Evolutionary conservation across 2,113 vertebrate species (phyloP).

Genomic region (Nothocercus julius): DNA sequence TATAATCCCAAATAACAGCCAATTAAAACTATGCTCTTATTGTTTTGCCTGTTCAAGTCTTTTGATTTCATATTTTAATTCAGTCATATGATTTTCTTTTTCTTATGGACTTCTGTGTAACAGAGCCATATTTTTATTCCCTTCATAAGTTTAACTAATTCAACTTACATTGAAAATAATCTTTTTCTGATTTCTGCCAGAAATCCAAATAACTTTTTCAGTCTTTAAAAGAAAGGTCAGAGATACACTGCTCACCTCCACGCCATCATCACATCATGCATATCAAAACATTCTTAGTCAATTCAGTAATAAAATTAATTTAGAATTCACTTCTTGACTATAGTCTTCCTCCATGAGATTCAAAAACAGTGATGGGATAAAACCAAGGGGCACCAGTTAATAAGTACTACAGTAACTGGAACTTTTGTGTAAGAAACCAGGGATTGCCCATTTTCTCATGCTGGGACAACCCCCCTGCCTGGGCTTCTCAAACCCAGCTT

Average conservation of each 20-base stretch:
- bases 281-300: neutral
- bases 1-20: neutral
- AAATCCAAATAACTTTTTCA: neutral
- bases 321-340: neutral
- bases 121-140: neutral
- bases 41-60: neutral
- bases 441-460: neutral
- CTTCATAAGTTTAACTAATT: neutral
- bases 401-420: neutral
- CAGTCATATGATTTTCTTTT: neutral
- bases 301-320: neutral
- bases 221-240: neutral
- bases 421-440: neutral
- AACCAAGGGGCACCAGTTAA: neutral
- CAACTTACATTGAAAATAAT: neutral
- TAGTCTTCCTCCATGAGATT: neutral
- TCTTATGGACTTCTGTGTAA: neutral
- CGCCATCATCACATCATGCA: neutral
- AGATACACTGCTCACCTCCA: neutral
- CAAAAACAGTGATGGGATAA: neutral
- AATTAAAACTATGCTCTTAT: neutral
- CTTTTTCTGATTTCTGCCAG: neutral
- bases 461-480: neutral
- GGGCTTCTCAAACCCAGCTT: neutral
- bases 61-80: neutral